Evolutionary conservation across 2,797 vertebrate genomes (phyloP).

Genomic region (Oryzias dopingdopingensis): DNA sequence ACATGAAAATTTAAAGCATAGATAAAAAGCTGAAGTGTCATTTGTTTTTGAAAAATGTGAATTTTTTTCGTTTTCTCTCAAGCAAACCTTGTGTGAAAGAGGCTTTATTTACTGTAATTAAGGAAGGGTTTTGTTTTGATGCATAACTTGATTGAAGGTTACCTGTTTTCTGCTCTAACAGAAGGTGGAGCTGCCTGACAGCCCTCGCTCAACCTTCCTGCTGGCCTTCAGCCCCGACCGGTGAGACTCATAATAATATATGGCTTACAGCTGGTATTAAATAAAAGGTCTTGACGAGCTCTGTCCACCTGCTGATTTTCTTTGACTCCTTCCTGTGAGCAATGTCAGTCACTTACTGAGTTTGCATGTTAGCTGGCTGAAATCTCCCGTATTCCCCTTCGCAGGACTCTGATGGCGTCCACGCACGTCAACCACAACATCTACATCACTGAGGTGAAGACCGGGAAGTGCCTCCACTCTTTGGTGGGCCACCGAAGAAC

Average conservation of each 20-base stretch:
- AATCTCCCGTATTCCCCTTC: background rate
- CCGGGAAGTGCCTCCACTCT: constrained; percentile 96
- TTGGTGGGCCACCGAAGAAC: constrained; percentile 96
- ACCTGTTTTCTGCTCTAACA: constrained; percentile 69
- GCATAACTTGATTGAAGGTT: background rate
- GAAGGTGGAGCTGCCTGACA: constrained; percentile 99
- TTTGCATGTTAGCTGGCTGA: no score
- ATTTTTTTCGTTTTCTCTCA: no score
- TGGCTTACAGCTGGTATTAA: no score
- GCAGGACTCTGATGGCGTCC: constrained; percentile 94
- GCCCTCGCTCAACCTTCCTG: constrained; percentile 97
- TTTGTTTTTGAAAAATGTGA: no score
- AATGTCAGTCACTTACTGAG: no score
- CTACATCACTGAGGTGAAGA: constrained; percentile 99
- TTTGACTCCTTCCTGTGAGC: no score
- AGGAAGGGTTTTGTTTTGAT: background rate
- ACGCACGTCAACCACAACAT: constrained; percentile 99
- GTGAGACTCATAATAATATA: constrained; percentile 65
- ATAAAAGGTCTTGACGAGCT: no score
- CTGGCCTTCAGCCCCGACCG: constrained; percentile 98
- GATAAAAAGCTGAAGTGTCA: no score
- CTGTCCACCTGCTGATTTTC: no score
- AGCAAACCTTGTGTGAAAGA: no score
- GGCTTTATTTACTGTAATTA: background rate
- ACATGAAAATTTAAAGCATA: no score